Evolutionary conservation across 2,888 invertebrate genomes (phyloP).

Genomic region (Oasisia sp.): DNA sequence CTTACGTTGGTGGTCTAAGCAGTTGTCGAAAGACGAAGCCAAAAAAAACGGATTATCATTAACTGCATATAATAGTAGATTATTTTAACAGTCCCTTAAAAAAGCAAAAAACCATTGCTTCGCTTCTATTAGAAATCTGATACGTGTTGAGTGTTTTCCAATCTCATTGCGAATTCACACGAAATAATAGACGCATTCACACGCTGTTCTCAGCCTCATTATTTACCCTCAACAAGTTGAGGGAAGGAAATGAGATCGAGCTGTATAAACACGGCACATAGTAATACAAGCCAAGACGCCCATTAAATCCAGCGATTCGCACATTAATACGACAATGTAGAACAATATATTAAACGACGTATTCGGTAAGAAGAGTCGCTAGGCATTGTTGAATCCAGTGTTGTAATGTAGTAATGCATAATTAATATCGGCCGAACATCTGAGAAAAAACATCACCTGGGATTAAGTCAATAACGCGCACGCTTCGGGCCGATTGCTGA

Average conservation of each 20-base stretch:
- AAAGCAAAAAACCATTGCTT: not conserved
- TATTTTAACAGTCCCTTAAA: not conserved
- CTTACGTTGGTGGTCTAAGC: too few relatives aligned
- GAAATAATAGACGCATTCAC: not conserved
- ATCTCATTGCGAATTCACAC: not conserved
- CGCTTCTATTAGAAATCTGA: not conserved
- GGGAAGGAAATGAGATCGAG: not conserved
- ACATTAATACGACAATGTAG: not conserved
- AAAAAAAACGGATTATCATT: not conserved
- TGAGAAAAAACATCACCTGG: not conserved
- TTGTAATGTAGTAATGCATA: not conserved
- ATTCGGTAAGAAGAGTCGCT: not conserved
- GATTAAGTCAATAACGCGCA: not conserved
- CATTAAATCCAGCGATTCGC: not conserved
- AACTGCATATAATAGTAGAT: not conserved
- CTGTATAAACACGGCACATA: not conserved
- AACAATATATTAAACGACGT: constrained; percentile 3
- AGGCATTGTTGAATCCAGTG: not conserved
- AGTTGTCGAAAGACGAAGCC: not conserved
- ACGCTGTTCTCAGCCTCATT: not conserved
- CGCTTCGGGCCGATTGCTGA: not conserved
- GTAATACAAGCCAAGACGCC: not conserved
- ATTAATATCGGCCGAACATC: not conserved
- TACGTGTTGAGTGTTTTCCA: not conserved
- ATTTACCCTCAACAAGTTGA: not conserved